Percentiles rank a stretch among this genome's conserved stretches.
Evolutionary conservation across 2,113 vertebrate species (phyloP).

Genomic region (Arizona elegans): DNA sequence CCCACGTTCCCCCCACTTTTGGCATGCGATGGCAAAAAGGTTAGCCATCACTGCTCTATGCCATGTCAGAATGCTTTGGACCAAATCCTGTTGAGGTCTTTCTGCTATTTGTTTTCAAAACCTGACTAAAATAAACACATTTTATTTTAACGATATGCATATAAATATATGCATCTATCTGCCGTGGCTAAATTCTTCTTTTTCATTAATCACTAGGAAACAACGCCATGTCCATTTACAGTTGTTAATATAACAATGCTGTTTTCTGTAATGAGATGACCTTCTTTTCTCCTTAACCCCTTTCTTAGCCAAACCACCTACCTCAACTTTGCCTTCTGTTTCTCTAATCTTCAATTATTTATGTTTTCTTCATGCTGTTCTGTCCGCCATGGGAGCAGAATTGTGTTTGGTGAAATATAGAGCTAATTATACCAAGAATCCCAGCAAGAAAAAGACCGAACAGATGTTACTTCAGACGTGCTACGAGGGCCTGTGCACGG

Average conservation of each 20-base stretch:
- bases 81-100: too few species aligned
- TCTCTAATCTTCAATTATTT: conserved; percentile 85
- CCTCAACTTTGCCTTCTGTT: conserved; percentile 81
- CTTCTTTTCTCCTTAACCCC: conserved; percentile 81
- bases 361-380: conserved; percentile 81
- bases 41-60: not conserved
- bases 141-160: conserved; percentile 35
- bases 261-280: conserved; percentile 68
- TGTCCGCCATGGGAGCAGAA: conserved; percentile 77
- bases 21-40: too few species aligned
- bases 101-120: not conserved
- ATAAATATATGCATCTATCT: not conserved
- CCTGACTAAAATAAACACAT: conserved; percentile 10
- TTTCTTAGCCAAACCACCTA: conserved; percentile 77
- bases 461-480: conserved; percentile 82
- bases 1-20: too few species aligned
- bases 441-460: conserved; percentile 79
- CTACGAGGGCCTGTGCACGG: conserved; percentile 71
- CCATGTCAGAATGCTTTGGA: not conserved
- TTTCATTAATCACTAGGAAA: conserved; percentile 49
- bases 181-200: conserved; percentile 39
- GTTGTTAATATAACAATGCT: conserved; percentile 63
- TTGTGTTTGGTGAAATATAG: conserved; percentile 82
- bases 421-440: conserved; percentile 82
- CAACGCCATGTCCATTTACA: conserved; percentile 51